Evolutionary conservation across 2,888 invertebrate species (phyloP), one percentile per base, ranked within the genome.

Genomic region (Mycogona germanica): DNA sequence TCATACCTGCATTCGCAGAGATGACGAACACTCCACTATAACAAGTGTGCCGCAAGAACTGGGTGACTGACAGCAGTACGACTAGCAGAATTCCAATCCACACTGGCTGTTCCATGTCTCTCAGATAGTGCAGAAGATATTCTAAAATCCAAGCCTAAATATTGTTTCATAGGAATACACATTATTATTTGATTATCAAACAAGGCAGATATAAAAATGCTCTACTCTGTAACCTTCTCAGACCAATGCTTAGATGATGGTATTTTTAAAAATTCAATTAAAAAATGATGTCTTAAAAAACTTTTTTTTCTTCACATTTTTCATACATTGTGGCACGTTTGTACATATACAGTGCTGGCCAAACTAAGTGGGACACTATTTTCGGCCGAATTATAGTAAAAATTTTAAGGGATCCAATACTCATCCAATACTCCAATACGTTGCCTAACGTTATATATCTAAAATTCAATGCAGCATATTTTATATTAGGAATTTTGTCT

Each of bases 131-230:
- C 32, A 54, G 25, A 17, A 54, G 28, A n/a, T 50, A 29, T 17
- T 38, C 19, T 49, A 54, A 47, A 9, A 54, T 25, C 54, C 54
- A 54, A 7, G 54, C 37, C 54, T 54, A 42, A 26, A 50, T 29
- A n/a, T n/a, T n/a, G n/a, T n/a, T n/a, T n/a, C n/a, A n/a, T 41
- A 42, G 21, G 19, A 49, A 19, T 30, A 6, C 7, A 41, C 9
- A 9, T 9, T 41, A 41, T 41, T 41, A 9, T 41, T 7, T 14
- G 17, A 41, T 41, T 41, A 12, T 35, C n/a, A 12, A n/a, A 35
- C 12, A 35, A 35, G 35, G n/a, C n/a, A 35, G 35, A 35, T 12
- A 35, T 35, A 35, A 35, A 35, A n/a, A n/a, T n/a, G n/a, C n/a
- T n/a, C n/a, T n/a, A n/a, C n/a, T n/a, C n/a, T n/a, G n/a, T n/a